Evolutionary conservation across 2,888 invertebrate genomes (phyloP).

Genomic region (Epicampocera succincta): DNA sequence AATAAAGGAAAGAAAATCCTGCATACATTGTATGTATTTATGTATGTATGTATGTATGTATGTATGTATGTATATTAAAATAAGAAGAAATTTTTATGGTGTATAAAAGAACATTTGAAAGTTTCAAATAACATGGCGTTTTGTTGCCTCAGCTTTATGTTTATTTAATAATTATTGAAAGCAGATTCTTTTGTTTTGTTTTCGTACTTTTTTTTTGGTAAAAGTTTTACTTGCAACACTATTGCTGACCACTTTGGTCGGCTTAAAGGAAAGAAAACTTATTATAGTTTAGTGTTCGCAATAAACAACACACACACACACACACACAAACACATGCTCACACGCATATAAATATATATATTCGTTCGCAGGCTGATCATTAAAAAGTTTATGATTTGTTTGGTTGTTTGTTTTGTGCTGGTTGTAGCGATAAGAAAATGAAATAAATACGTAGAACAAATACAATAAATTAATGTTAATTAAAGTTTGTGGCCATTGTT

Average conservation of each 20-base stretch:
- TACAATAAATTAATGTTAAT: constrained; percentile 48
- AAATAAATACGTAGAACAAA: constrained; percentile 1
- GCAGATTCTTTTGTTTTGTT: constrained; percentile 35
- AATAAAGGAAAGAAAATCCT: too few relatives aligned
- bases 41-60: too few relatives aligned
- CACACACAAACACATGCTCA: neutral
- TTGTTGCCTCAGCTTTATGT: constrained; percentile 30
- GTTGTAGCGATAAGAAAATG: constrained; percentile 34
- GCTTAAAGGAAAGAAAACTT: constrained; percentile 1
- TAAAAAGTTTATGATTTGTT: constrained; percentile 42
- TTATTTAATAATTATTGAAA: constrained; percentile 58
- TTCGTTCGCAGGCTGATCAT: neutral
- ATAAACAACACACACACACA: neutral
- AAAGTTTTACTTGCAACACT: neutral
- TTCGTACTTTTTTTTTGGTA: neutral
- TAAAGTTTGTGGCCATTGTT: constrained; percentile 49
- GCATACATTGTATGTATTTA: too few relatives aligned
- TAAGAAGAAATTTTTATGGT: neutral
- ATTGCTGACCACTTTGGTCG: constrained; percentile 1
- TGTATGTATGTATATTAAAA: neutral
- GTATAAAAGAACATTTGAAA: neutral
- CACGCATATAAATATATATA: too few relatives aligned
- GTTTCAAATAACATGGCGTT: constrained; percentile 5
- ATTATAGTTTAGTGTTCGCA: constrained; percentile 61
- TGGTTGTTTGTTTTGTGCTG: constrained; percentile 13